Evolutionary conservation across 2,888 invertebrate genomes (phyloP).

Genomic region (Danaus chrysippus): DNA sequence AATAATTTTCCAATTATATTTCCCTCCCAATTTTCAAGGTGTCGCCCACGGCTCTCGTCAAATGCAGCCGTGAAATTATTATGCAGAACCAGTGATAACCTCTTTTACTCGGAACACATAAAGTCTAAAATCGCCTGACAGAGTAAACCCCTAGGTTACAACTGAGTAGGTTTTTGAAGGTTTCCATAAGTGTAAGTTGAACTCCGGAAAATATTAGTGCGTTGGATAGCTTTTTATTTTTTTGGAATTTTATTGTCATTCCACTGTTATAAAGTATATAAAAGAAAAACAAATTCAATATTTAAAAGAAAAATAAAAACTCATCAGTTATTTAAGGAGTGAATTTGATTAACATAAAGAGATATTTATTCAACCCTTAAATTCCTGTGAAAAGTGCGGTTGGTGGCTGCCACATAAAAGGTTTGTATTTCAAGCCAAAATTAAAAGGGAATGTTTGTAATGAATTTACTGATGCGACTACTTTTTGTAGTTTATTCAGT

Average conservation of each 20-base stretch:
- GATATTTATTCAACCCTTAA: conserved; percentile 5
- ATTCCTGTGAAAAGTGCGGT: conserved; percentile 2
- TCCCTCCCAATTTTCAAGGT: conserved; percentile 78
- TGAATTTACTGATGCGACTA: neutral
- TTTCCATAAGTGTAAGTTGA: conserved; percentile 19
- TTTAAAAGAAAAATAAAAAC: no score
- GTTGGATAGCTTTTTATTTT: conserved; percentile 21
- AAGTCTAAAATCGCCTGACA: conserved; percentile 14
- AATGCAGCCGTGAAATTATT: conserved; percentile 57
- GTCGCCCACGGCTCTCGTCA: conserved; percentile 77
- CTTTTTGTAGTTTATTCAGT: conserved; percentile 1
- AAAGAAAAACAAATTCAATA: no score
- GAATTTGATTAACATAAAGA: neutral
- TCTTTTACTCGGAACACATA: conserved; percentile 18
- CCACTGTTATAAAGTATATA: no score
- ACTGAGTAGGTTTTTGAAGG: conserved; percentile 22
- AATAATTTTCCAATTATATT: conserved; percentile 80
- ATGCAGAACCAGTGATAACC: conserved; percentile 14
- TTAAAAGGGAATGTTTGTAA: neutral
- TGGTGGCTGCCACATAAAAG: conserved; percentile 1
- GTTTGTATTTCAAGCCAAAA: neutral
- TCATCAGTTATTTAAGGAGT: no score
- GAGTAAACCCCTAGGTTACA: conserved; percentile 12
- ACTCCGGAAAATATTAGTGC: conserved; percentile 12
- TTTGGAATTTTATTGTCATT: conserved; percentile 2